Evolutionary conservation across 2,113 vertebrate genomes (phyloP).

Genomic region (Mirounga angustirostris): DNA sequence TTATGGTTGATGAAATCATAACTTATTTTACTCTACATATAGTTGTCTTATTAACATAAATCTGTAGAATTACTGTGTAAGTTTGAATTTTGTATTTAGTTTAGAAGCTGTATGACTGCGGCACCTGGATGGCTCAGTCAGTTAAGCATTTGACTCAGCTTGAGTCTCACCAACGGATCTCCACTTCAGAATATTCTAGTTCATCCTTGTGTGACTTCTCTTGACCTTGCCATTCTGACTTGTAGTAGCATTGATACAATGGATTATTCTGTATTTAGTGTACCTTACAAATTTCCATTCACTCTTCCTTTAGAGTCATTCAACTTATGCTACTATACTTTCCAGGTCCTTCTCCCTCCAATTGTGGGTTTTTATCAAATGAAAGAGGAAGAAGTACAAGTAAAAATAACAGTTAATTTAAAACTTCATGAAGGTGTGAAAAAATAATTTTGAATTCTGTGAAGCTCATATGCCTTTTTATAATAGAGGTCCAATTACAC

Average conservation of each 20-base stretch:
- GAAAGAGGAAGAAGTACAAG: slow-evolving; percentile 89
- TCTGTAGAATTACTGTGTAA: not conserved
- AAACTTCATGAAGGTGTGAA: slow-evolving; percentile 97
- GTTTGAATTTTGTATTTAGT: not conserved
- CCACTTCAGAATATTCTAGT: slow-evolving; percentile 95
- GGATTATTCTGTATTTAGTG: slow-evolving; percentile 93
- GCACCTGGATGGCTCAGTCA: no score
- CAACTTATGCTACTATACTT: slow-evolving; percentile 95
- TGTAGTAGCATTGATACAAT: slow-evolving; percentile 91
- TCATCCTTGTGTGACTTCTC: slow-evolving; percentile 94
- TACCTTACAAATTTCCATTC: slow-evolving; percentile 96
- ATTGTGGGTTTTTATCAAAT: slow-evolving; percentile 94
- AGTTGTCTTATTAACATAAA: not conserved
- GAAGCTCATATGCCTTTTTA: slow-evolving; percentile 95
- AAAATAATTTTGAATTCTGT: slow-evolving; percentile 95
- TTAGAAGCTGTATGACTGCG: not conserved
- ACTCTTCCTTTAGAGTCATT: slow-evolving; percentile 94
- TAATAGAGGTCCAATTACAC: slow-evolving; percentile 93
- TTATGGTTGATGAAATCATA: not conserved
- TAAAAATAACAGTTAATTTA: slow-evolving; percentile 90
- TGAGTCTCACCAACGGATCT: slow-evolving; percentile 93
- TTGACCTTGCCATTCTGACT: slow-evolving; percentile 93
- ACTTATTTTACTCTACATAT: not conserved
- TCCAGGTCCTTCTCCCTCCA: slow-evolving; percentile 96
- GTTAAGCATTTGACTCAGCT: slow-evolving; percentile 83